phyloP scores from a whole-genome alignment of 2,888 invertebrate species.

The Ichneumoninae sp. region DNA sequence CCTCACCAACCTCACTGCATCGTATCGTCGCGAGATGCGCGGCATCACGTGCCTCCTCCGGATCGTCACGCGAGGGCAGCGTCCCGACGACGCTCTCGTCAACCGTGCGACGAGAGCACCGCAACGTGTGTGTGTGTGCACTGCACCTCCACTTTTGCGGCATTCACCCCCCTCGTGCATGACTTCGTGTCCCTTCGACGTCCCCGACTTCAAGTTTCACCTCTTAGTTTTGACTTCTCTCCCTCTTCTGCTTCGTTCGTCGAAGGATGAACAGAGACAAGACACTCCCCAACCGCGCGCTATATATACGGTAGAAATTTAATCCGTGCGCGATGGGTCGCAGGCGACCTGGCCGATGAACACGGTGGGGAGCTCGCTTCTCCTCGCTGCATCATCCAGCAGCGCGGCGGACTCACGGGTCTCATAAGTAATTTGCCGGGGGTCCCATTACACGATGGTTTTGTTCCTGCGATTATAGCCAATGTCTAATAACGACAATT shows the following conservation, averaged over 20 bases:
- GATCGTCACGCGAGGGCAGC: slow-evolving; percentile 37
- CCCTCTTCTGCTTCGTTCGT: not conserved
- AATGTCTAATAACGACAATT: slow-evolving; percentile 82
- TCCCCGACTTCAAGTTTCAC: slow-evolving; percentile 44
- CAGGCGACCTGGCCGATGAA: slow-evolving; percentile 39
- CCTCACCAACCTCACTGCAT: slow-evolving; percentile 5
- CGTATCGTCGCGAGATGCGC: slow-evolving; percentile 4
- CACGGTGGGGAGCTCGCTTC: slow-evolving; percentile 15
- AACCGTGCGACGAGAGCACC: slow-evolving; percentile 10
- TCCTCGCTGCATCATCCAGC: slow-evolving; percentile 33
- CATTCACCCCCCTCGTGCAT: slow-evolving; percentile 64
- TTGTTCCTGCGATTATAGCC: slow-evolving; percentile 78
- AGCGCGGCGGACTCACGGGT: slow-evolving; percentile 56
- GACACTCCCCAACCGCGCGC: slow-evolving; percentile 6
- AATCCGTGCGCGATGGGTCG: slow-evolving; percentile 56
- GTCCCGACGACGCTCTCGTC: slow-evolving; percentile 10
- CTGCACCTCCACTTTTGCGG: slow-evolving; percentile 53
- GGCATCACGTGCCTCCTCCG: slow-evolving; percentile 40
- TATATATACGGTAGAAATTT: slow-evolving; percentile 52
- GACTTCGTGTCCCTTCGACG: slow-evolving; percentile 54
- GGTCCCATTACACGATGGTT: slow-evolving; percentile 77
- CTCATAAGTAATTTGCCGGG: slow-evolving; percentile 79
- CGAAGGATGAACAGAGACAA: slow-evolving; percentile 8
- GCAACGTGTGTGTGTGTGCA: slow-evolving; percentile 10
- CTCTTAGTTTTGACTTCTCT: slow-evolving; percentile 13